Base-by-base conservation (phyloP, 2,797 vertebrate genomes). In the Gambelia wislizenii region DNA sequence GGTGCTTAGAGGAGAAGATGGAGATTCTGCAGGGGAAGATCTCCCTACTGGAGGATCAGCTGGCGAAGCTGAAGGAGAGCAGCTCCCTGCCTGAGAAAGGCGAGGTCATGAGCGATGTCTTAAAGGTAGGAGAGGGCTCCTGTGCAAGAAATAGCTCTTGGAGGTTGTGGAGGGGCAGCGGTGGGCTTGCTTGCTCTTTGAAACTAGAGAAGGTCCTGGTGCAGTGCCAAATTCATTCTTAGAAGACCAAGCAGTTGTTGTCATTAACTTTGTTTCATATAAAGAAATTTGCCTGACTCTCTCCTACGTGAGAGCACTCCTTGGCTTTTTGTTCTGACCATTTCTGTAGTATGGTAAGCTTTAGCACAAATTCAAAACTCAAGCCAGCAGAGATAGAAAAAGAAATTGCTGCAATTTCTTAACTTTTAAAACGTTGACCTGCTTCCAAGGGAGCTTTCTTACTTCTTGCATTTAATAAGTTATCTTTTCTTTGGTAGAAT, bases 11-110 rank as follows among this genome's bases (percentile, higher is more conserved):
- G 78, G 99, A 99, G 95, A 98, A 98, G 95, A 96, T 98, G 0
- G 97, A 98, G 96, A 99, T 99, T 83, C 97, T 99, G 0, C 97
- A 98, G 89, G 98, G 98, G 70, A 99, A 99, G 94, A 97, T 99
- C 56, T 98, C 98, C 4, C 96, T 98, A 94, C 95, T 99, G 89
- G 98, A 99, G 87, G 98, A 99, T 6, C 97, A 98, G 87, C 87
- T 99, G 83, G 92, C 93, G 30, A 97, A 85, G 86, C 94, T 97
- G 47, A 91, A 54, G 2, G 94, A 96, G 0, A 83, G 89, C 89
- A 83, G 90, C 88, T 94, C 95, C 6, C 8, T 90, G n/a, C 96
- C 96, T 79, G 98, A 98, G 90, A 97, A 96, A 64, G 99, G 99
- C 36, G 99, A 99, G 91, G 98, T 99, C 86, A 97, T 99, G 96